Percentiles rank a stretch among this genome's conserved stretches.
Conservation (phyloP, 2,888 invertebrate genomes). For the Cosmorhoe ocellata region DNA sequence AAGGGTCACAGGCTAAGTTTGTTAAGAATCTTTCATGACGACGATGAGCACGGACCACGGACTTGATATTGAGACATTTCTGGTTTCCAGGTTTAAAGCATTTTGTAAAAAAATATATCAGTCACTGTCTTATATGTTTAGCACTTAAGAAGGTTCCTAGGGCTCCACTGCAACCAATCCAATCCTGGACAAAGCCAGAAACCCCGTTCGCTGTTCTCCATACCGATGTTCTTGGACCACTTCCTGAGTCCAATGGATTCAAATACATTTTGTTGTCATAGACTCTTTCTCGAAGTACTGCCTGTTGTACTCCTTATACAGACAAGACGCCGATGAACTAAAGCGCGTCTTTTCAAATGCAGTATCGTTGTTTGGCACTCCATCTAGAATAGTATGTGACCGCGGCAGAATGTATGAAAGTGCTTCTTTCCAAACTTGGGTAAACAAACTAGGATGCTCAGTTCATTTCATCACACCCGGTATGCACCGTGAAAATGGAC, state of each 20-base stretch:
- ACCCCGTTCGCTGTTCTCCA: slow-evolving; percentile 4
- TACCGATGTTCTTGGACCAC: slow-evolving; percentile 22
- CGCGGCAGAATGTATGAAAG: slow-evolving; percentile 36
- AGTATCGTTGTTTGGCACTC: slow-evolving; percentile 32
- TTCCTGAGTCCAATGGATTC: slow-evolving; percentile 28
- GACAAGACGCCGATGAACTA: no score
- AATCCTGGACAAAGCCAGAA: not conserved
- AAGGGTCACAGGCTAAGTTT: no score
- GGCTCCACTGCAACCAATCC: slow-evolving; percentile 28
- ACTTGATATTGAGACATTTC: no score
- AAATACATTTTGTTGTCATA: slow-evolving; percentile 27
- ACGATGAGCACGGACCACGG: no score
- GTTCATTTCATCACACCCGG: slow-evolving; percentile 35
- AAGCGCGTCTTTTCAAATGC: slow-evolving; percentile 9
- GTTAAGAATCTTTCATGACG: no score
- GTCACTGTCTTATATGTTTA: not conserved
- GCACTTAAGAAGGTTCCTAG: slow-evolving; percentile 14
- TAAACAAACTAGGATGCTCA: slow-evolving; percentile 21
- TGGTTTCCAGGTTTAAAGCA: no score
- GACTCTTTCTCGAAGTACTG: slow-evolving; percentile 37
- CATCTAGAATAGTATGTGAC: slow-evolving; percentile 32
- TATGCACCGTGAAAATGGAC: slow-evolving; percentile 34
- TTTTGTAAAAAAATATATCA: not conserved
- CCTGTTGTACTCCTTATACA: slow-evolving; percentile 17
- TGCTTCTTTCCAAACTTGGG: slow-evolving; percentile 20